Percentiles rank a stretch among this genome's conserved stretches.
phyloP scores from a whole-genome alignment of 2,113 vertebrate species.

The Grallaria varia region DNA sequence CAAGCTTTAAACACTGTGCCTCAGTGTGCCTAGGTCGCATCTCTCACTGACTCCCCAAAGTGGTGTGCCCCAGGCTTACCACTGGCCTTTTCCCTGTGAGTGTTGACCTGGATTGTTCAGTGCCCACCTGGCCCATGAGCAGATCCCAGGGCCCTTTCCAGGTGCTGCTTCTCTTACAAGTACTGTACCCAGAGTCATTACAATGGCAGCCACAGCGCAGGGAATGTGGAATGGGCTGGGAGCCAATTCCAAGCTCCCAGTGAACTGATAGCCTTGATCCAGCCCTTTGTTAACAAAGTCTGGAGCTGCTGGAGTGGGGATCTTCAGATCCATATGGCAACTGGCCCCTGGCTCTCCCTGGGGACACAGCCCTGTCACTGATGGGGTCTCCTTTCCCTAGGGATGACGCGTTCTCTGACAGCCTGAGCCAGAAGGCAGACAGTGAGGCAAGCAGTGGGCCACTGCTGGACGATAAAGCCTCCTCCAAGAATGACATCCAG shows the following conservation, averaged over 20 bases:
- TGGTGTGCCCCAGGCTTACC: neutral
- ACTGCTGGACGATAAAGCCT: constrained; percentile 90
- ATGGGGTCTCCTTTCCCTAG: constrained; percentile 65
- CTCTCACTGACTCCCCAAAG: rapidly evolving
- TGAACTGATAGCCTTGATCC: neutral
- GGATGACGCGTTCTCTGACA: constrained; percentile 97
- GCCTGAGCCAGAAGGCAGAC: constrained; percentile 96
- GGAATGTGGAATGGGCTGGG: neutral
- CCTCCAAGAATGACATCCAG: constrained; percentile 92
- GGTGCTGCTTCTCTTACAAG: neutral
- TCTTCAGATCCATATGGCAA: rapidly evolving
- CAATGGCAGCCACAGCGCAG: neutral
- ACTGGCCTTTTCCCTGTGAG: neutral
- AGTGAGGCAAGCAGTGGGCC: constrained; percentile 98
- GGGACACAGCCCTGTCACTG: neutral
- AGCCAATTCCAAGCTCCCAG: neutral
- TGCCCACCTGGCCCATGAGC: neutral
- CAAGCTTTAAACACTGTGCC: neutral
- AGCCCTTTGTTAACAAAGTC: neutral
- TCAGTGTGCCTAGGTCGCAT: neutral
- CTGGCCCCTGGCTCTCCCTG: neutral
- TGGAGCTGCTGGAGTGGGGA: neutral
- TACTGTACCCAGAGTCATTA: neutral
- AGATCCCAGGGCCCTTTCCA: neutral
- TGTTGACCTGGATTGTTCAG: rapidly evolving